These are phyloP conservation scores for Hypomecis atomaria DNA, from an alignment of 2,888 invertebrate species.

Conservation along the genomic window DNA sequence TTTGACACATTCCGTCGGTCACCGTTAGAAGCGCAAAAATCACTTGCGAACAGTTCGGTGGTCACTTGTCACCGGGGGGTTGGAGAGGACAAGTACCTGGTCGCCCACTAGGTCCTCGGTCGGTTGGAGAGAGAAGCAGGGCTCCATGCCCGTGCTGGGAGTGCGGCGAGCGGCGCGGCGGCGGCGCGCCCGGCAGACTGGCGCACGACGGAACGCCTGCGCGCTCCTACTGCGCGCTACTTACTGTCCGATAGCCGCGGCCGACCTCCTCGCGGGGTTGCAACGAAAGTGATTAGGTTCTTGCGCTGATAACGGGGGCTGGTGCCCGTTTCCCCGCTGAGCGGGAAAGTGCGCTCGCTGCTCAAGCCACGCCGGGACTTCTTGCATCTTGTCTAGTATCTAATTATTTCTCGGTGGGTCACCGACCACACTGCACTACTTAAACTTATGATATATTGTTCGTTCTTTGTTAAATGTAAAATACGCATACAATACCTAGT, in stretches of 20 bases:
- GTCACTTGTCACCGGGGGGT: conserved; percentile 34
- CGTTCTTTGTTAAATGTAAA: no score
- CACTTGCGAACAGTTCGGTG: conserved; percentile 36
- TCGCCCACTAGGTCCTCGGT: conserved; percentile 82
- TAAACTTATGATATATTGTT: background rate
- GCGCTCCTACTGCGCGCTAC: conserved; percentile 64
- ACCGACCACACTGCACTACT: background rate
- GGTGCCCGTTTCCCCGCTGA: conserved; percentile 53
- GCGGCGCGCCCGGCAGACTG: conserved; percentile 51
- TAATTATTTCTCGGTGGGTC: no score
- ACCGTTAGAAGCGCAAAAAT: conserved; percentile 42
- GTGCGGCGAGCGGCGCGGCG: conserved; percentile 51
- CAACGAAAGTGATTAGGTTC: conserved; percentile 81
- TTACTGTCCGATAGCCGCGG: conserved; percentile 62
- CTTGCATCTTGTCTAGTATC: background rate
- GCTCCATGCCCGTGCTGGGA: conserved; percentile 75
- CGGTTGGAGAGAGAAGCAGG: conserved; percentile 77
- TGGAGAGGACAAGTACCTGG: conserved; percentile 67
- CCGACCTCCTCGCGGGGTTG: conserved; percentile 78
- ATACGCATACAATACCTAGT: no score
- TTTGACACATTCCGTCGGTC: conserved; percentile 46
- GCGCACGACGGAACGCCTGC: conserved; percentile 62
- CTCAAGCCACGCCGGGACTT: conserved; percentile 18
- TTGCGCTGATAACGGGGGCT: conserved; percentile 79
- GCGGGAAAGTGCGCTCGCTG: conserved; percentile 43